Evolutionary conservation across 2,113 vertebrate genomes (phyloP).

Genomic region (Lutjanus erythropterus): DNA sequence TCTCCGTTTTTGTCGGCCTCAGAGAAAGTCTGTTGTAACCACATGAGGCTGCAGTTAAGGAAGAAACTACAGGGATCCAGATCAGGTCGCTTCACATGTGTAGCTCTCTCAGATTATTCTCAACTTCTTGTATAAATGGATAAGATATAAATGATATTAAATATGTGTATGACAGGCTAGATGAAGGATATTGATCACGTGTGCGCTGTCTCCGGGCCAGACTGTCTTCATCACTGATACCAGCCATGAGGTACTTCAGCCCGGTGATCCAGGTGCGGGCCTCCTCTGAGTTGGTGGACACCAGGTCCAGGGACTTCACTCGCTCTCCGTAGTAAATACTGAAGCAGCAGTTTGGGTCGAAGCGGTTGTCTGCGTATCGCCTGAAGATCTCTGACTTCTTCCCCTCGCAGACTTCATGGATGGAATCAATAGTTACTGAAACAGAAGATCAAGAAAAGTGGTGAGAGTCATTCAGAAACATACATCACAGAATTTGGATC

Average conservation of each 20-base stretch:
- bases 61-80: conserved; percentile 13
- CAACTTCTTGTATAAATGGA: neutral
- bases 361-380: conserved; percentile 90
- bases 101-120: neutral
- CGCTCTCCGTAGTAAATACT: conserved; percentile 95
- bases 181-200: conserved; percentile 97
- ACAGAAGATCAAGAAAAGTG: conserved; percentile 5
- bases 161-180: neutral
- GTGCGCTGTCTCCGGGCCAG: conserved; percentile 94
- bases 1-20: conserved; percentile 98
- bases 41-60: conserved; percentile 89
- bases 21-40: conserved; percentile 97
- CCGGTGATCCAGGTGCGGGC: conserved; percentile 95
- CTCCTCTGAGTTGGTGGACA: conserved; percentile 89
- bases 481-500: neutral
- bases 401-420: conserved; percentile 96
- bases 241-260: conserved; percentile 96
- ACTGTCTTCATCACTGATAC: conserved; percentile 97
- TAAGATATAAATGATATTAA: neutral
- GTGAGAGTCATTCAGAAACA: neutral
- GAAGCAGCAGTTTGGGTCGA: conserved; percentile 97
- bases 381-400: conserved; percentile 95
- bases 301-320: conserved; percentile 93
- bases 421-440: conserved; percentile 90
- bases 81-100: neutral